These are phyloP conservation scores for Pammene fasciana DNA, from an alignment of 2,888 invertebrate genomes.

Conservation along the genomic window DNA sequence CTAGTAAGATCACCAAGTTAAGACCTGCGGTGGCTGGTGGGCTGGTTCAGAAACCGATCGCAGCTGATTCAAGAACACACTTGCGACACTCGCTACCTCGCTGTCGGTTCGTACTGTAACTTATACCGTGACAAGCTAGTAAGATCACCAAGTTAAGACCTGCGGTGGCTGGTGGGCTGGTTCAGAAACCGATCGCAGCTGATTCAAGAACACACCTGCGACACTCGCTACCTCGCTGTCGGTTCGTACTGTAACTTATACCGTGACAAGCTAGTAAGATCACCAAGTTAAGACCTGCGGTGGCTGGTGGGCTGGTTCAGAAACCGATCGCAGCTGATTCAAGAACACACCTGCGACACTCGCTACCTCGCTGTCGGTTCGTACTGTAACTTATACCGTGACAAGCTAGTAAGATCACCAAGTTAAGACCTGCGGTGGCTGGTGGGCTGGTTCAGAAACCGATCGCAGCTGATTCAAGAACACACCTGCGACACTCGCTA, in stretches of 20 bases:
- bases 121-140: no score
- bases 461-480: conserved; percentile 69
- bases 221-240: conserved; percentile 68
- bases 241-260: no score
- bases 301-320: conserved; percentile 77
- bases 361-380: conserved; percentile 71
- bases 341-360: conserved; percentile 74
- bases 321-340: conserved; percentile 69
- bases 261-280: no score
- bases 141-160: conserved; percentile 79
- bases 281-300: conserved; percentile 76
- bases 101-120: conserved; percentile 74
- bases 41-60: conserved; percentile 74
- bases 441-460: conserved; percentile 73
- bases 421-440: conserved; percentile 79
- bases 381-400: no score
- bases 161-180: conserved; percentile 74
- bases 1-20: conserved; percentile 81
- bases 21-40: conserved; percentile 72
- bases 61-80: conserved; percentile 72
- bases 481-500: conserved; percentile 75
- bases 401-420: no score
- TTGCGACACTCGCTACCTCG: conserved; percentile 71
- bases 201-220: conserved; percentile 73
- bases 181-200: conserved; percentile 72